Conservation (phyloP, 2,113 vertebrate genomes). For the Gadus macrocephalus region DNA sequence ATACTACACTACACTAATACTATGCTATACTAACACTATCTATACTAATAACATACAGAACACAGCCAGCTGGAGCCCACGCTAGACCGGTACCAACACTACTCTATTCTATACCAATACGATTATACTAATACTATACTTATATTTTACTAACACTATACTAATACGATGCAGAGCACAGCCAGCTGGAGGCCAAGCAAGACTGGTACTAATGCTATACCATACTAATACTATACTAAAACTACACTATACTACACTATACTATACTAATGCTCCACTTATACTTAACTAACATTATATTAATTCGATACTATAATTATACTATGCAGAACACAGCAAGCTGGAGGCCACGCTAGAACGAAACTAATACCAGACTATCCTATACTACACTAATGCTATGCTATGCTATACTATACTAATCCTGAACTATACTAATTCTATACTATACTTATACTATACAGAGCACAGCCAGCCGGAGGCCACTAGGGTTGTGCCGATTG, state of each 20-base stretch:
- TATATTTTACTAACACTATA: too few species aligned
- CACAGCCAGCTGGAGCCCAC: too few species aligned
- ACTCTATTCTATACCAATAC: not conserved
- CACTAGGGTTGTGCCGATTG: too few species aligned
- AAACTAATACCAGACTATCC: slow-evolving; percentile 42
- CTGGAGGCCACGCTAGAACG: slow-evolving; percentile 93
- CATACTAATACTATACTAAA: too few species aligned
- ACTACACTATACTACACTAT: too few species aligned
- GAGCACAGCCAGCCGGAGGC: not conserved
- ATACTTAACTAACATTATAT: too few species aligned
- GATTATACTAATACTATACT: too few species aligned
- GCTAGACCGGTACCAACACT: not conserved
- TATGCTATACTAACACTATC: not conserved
- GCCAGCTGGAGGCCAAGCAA: not conserved
- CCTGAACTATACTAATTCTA: not conserved
- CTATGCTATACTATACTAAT: not conserved
- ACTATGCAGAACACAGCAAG: slow-evolving; percentile 94
- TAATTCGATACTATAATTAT: too few species aligned
- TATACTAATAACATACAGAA: not conserved
- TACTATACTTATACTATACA: not conserved
- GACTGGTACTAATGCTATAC: not conserved
- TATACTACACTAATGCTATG: not conserved
- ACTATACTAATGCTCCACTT: too few species aligned
- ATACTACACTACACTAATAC: not conserved
- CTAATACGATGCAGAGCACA: not conserved